These are phyloP conservation scores for Nematolebias whitei DNA, from an alignment of 2,113 vertebrate species.

Conservation along the genomic window DNA sequence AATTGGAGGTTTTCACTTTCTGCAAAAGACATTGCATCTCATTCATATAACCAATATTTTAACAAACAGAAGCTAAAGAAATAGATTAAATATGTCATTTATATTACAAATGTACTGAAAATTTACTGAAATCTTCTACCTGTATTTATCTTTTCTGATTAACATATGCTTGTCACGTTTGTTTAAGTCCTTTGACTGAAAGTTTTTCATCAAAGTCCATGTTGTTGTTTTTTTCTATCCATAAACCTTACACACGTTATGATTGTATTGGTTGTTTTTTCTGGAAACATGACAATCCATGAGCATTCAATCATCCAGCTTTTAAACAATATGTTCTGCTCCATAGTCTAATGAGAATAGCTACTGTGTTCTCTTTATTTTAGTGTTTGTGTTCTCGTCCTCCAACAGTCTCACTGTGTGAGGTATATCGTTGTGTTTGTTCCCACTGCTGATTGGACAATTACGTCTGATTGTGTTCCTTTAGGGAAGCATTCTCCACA, in stretches of 20 bases:
- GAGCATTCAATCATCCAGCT: conserved; percentile 1
- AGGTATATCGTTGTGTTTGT: conserved; percentile 66
- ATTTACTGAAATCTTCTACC: too few relatives aligned
- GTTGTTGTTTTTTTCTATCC: too few relatives aligned
- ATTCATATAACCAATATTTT: neutral
- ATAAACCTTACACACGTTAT: neutral
- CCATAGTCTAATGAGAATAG: conserved; percentile 14
- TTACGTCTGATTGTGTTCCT: conserved; percentile 77
- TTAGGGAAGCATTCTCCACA: conserved; percentile 63
- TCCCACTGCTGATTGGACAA: conserved; percentile 73
- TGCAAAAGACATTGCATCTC: too few relatives aligned
- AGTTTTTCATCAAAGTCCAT: too few relatives aligned
- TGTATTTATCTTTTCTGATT: too few relatives aligned
- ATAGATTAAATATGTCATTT: neutral
- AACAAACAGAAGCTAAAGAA: neutral
- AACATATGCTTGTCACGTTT: too few relatives aligned
- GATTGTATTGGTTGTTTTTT: neutral
- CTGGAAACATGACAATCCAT: neutral
- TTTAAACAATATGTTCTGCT: conserved; percentile 4
- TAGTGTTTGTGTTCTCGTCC: conserved; percentile 34
- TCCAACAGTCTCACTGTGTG: conserved; percentile 59
- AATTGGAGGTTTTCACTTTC: neutral
- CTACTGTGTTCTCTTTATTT: conserved; percentile 15
- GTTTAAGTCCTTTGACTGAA: too few relatives aligned
- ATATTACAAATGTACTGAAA: too few relatives aligned